Base-by-base conservation (phyloP, 2,113 vertebrate genomes). In the Anarhynchus alexandrinus region DNA sequence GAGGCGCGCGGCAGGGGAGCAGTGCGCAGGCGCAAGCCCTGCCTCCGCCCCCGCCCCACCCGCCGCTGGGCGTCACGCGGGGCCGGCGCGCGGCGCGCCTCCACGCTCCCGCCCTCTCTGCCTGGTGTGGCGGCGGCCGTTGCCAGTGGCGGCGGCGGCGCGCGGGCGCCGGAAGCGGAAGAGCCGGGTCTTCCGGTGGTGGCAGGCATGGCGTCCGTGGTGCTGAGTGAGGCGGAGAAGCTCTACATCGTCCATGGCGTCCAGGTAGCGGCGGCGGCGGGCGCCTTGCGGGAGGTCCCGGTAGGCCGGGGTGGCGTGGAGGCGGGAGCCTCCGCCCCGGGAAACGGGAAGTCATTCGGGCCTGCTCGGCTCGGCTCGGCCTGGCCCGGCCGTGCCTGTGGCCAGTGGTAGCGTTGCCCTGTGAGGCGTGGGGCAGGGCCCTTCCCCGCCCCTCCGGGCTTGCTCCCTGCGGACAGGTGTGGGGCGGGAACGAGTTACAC, bases 201-300 rank as follows among this genome's bases (percentile, higher is more conserved):
- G 54, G 26, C 21, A 4, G 11, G 9, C 1, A 99, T 99, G 99
- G 99, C 99, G 82, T 97, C 98, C 0, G 99, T 99, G 45, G 87
- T 98, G 95, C 96, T 99, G 32, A 99, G 99, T 71, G 99, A 99
- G 93, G 99, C 99, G 12, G 99, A 99, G 96, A 99, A 99, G 59
- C 97, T 99, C 0, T 99, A 99, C 94, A 98, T 99, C 17, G 94
- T 99, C 87, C 99, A 99, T 8, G 99, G 99, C 5, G 98, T 99
- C 14, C 98, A 99, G 98, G 99, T 99, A 95, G 90, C 92, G 66
- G 16, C 4, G 36, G 11, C 4, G 22, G 52, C 1, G 13, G 29
- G 22, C 10, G 10, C 7, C 8, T 16, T 9, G 66, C 3, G 22
- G 45, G 38, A 38, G 27, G 43, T 20, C 4, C 29, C 23, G 19